These are phyloP conservation scores for Anthophora plumipes DNA, from an alignment of 2,888 invertebrate genomes.

Conservation along the genomic window DNA sequence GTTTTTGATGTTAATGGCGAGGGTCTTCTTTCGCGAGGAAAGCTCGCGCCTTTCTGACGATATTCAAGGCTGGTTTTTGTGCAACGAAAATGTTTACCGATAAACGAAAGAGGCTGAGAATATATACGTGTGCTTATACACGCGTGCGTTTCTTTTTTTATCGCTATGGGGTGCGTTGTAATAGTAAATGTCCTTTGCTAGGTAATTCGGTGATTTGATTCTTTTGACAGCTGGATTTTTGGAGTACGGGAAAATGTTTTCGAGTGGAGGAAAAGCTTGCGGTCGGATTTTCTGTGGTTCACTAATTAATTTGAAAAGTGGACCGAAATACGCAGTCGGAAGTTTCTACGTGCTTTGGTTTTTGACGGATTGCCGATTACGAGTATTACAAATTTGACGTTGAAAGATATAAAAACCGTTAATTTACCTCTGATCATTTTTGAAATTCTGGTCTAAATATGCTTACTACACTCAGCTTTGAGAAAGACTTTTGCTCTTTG, in stretches of 20 bases:
- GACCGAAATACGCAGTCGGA: too few species aligned
- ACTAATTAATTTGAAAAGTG: not conserved
- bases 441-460: too few species aligned
- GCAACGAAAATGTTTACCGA: constrained; percentile 11
- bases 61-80: constrained; percentile 2
- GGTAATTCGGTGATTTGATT: not conserved
- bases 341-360: too few species aligned
- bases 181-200: not conserved
- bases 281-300: not conserved
- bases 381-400: too few species aligned
- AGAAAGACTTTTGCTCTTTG: too few species aligned
- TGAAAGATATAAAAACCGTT: too few species aligned
- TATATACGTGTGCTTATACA: too few species aligned
- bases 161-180: not conserved
- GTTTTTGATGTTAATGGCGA: constrained; percentile 44
- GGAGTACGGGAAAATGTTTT: not conserved
- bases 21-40: constrained; percentile 34
- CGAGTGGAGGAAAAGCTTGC: not conserved
- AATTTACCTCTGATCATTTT: too few species aligned
- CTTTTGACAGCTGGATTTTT: not conserved
- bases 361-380: too few species aligned
- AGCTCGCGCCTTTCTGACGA: constrained; percentile 19
- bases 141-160: not conserved
- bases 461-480: too few species aligned
- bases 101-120: not conserved